Base-by-base conservation (phyloP, 2,797 vertebrate species). In the Cheirogaleus major region DNA sequence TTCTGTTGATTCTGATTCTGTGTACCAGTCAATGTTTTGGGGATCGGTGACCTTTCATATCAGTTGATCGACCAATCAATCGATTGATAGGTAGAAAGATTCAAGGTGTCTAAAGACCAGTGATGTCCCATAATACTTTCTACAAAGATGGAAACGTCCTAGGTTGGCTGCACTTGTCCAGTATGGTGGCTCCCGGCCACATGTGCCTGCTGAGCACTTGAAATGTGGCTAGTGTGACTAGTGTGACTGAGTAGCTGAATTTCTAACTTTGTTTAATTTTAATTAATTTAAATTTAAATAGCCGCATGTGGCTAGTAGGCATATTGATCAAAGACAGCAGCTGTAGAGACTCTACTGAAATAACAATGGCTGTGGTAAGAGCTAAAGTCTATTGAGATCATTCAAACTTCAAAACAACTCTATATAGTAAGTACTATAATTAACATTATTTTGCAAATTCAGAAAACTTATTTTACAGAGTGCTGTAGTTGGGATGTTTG, bases 201-300 rank as follows among this genome's bases (percentile, higher is more conserved):
- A 0, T 27, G 48, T 23, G 27, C 18, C 23, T 67, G 8, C 2
- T 78, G 52, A 85, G 38, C 75, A 57, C n/a, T 73, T 75, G 75
- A 83, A 85, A 85, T 73, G 25, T 72, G 45, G 5, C 17, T 8
- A 89, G 18, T 69, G 48, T 22, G 22, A 41, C 17, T 8, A 89
- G 18, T 69, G 48, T 22, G 22, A 41, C 32, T 45, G 50, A 87
- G 43, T 32, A 43, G 75, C 4, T 52, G 43, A 48, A 43, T 92
- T 70, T 27, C 5, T 69, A 67, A 82, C 27, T 85, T 89, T 10
- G 17, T 63, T 90, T 84, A 4, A 89, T 78, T 84, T 72, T 67
- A 91, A 81, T 55, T 52, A 81, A 81, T 82, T 79, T 78, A 67
- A 83, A 73, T 57, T 35, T 41, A 92, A 92, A 50, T 35, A n/a